These are phyloP conservation scores for Allophyes oxyacanthae DNA, from an alignment of 2,888 invertebrate genomes.

Conservation along the genomic window DNA sequence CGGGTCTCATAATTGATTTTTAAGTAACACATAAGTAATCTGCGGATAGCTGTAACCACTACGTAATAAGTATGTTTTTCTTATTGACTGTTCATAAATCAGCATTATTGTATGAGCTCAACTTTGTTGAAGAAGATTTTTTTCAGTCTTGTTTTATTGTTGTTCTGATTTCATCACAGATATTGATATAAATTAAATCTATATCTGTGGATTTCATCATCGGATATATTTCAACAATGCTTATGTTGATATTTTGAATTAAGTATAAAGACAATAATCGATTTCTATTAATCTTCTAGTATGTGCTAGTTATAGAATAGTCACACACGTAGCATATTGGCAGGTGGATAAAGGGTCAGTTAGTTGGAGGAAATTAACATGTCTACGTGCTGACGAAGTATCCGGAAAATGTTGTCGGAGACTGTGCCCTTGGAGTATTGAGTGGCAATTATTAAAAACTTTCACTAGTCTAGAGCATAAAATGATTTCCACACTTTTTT, in stretches of 20 bases:
- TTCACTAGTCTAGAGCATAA: not conserved
- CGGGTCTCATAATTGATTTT: constrained; percentile 8
- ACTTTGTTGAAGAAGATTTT: constrained; percentile 31
- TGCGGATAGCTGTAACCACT: constrained; percentile 4
- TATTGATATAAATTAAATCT: too few species aligned
- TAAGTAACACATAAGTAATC: constrained; percentile 7
- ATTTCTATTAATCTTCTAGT: not conserved
- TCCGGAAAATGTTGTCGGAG: constrained; percentile 56
- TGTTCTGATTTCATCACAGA: too few species aligned
- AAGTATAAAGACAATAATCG: too few species aligned
- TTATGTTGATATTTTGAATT: too few species aligned
- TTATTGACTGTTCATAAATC: constrained; percentile 9
- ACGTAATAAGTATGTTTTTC: constrained; percentile 23
- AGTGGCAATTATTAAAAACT: constrained; percentile 23
- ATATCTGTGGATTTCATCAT: too few species aligned
- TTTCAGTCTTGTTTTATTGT: constrained; percentile 16
- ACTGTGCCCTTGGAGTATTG: constrained; percentile 25
- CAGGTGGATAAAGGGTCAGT: constrained; percentile 54
- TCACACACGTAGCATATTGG: constrained; percentile 40
- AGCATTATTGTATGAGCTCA: constrained; percentile 8
- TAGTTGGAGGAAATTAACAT: constrained; percentile 71
- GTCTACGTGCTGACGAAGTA: constrained; percentile 58
- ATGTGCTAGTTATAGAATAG: constrained; percentile 5
- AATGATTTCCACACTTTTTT: constrained; percentile 1
- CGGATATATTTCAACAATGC: too few species aligned